Evolutionary conservation across 2,113 vertebrate species (phyloP).

Genomic region (Lepus timidus): DNA sequence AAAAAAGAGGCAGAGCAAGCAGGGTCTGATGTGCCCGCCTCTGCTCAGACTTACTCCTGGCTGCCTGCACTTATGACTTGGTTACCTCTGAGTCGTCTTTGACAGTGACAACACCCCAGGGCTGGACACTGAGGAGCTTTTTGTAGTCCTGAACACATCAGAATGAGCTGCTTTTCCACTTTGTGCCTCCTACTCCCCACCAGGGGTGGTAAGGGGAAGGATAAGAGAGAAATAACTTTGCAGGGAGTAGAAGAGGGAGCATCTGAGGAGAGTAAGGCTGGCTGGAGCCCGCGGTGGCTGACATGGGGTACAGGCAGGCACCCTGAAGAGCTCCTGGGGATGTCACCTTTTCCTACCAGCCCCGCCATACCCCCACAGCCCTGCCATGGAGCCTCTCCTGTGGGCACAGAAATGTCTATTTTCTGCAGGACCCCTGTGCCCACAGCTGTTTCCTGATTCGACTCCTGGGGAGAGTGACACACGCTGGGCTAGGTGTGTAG

Average conservation of each 20-base stretch:
- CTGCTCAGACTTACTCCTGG: not conserved
- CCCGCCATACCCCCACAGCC: too few species aligned
- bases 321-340: not conserved
- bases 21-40: not conserved
- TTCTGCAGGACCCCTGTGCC: not conserved
- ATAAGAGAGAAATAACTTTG: not conserved
- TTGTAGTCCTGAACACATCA: not conserved
- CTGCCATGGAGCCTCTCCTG: not conserved
- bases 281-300: not conserved
- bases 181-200: not conserved
- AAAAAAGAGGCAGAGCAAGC: not conserved
- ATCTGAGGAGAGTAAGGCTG: not conserved
- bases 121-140: not conserved
- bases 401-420: not conserved
- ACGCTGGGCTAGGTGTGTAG: slow-evolving; percentile 47
- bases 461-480: slow-evolving; percentile 43
- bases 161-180: not conserved
- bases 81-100: not conserved
- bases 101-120: accelerated
- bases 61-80: not conserved
- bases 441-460: slow-evolving; percentile 67
- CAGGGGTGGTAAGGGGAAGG: not conserved
- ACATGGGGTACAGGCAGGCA: not conserved
- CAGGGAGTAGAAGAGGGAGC: too few species aligned
- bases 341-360: not conserved